Base-by-base conservation (phyloP, 2,797 vertebrate species). In the Hapalemur alaotrensis region DNA sequence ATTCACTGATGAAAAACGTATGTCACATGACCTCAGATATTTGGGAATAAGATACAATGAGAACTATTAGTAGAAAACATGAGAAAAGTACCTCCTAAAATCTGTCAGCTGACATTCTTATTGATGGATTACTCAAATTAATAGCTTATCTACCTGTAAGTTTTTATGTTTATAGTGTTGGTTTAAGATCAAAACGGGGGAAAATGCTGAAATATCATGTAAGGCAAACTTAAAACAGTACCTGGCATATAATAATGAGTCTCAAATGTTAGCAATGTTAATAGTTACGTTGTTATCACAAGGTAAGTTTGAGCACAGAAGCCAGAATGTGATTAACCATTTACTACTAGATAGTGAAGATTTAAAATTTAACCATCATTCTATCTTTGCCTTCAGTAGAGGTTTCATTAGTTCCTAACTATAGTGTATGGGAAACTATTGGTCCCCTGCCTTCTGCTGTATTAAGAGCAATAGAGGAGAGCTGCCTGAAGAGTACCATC, bases 171-270 rank as follows among this genome's bases (percentile, higher is more conserved):
- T 48, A 12, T 30, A 38, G 10, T 70, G 10, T 88, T 90, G 85
- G 28, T 18, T 43, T 90, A 57, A 83, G 48, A 83, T 63, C 2
- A 95, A 83, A 59, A 41, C 13, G 59, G 22, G 46, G 59, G 25
- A 85, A 95, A 94, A 81, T 57, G 69, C 22, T 93, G 81, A 94
- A 61, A 57, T 94, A 41, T 4, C 15, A 41, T 57, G n/a, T 11
- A 12, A 32, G 78, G 17, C 15, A 69, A 85, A 84, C 35, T 94
- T 46, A 59, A 63, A 80, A 84, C 52, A 91, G 52, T 32, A 13
- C 28, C 22, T 73, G 23, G 46, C 5, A 82, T 41, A 9, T 67
- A 63, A 9, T 67, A 63, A 22, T 13, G 79, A 43, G 14, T 67
- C 35, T 89, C 63, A 76, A 79, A 72, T 80, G 14, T 72, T 73